Evolutionary conservation across 1,140 invertebrate species (phyloP), one percentile per base, ranked within the genome.

Genomic region (Drosophila tropicalis): DNA sequence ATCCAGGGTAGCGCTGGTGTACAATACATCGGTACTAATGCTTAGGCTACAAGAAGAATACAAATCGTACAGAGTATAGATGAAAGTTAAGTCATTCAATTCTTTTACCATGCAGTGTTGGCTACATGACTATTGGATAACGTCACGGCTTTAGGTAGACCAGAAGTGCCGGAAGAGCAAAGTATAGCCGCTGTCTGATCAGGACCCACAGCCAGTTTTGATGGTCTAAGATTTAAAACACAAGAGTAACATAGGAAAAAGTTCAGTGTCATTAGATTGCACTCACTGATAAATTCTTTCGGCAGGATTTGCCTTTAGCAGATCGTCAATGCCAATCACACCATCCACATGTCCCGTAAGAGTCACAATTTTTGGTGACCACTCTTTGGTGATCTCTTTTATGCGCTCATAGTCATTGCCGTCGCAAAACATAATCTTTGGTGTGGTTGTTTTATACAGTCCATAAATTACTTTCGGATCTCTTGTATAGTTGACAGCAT

Each of bases 61-160:
- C 36, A 10, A 63, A 10, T 22, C 34, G 4, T 25, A 25, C 4
- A 25, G 22, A 29, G 15, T 32, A 47, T 12, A 22, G 34, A 62
- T 1, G 17, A 17, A 1, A 12, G 12, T 12, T 0, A 0, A 12
- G n/a, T 10, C 7, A 1, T 12, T 1, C 10, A 0, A 1, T 2
- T 5, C 0, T 73, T 66, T 79, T 39, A 81, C 76, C 70, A 40
- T 10, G 62, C 32, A n/a, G 65, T 68, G 5, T 58, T 32, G 6
- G 60, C 36, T 1, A 76, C 19, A 9, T 78, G 67, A n/a, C 67
- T 62, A 56, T 90, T 75, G 1, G 95, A 95, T 1, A 96, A 85
- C 80, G 94, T 93, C 0, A 96, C 96, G 12, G 96, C 96, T 92
- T 97, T 97, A 3, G 96, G 96, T 29, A 94, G 81, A 44, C 96